Base-by-base conservation (phyloP, 1,140 invertebrate genomes). In the Aporrectodea caliginosa region DNA sequence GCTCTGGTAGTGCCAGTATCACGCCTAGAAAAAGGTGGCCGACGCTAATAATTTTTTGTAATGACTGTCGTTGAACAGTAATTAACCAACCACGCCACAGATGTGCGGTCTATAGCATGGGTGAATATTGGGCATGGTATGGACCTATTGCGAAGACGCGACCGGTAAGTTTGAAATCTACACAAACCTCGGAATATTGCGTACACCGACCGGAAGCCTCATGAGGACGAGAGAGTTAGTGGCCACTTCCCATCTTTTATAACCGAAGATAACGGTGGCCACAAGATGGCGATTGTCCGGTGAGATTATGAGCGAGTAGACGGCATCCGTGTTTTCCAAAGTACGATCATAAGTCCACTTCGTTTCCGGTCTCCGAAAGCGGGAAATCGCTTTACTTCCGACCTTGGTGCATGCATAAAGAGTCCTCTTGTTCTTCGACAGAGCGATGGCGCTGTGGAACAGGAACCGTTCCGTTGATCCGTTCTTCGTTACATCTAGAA, bases 151-250 rank as follows among this genome's bases (percentile, higher is more conserved):
- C n/a, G n/a, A n/a, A n/a, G n/a, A n/a, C n/a, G n/a, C n/a, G n/a
- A n/a, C n/a, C n/a, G n/a, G n/a, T n/a, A n/a, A n/a, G n/a, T n/a
- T n/a, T n/a, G n/a, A n/a, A n/a, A n/a, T n/a, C n/a, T n/a, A n/a
- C n/a, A n/a, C 43, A 6, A 12, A 58, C 43, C 94, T 96, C 12
- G 93, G 94, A 75, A 98, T 98, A 85, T 98, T 98, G 73, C 95
- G 90, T 1, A 96, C 94, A 0, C 94, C 95, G 82, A 96, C 93
- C 0, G 96, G 96, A 30, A 98, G 88, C 43, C 91, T 90, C 16
- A 98, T 86, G 12, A 93, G 83, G 68, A 84, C 82, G 16, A 58
- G 34, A 43, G 29, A 70, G 16, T 84, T 82, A 35, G 79, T 86
- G 81, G 79, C 82, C 33, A 89, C 78, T 78, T 89, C 86, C 85